These are phyloP conservation scores for Ashinkailepas kermadecensis DNA, from an alignment of 2,888 invertebrate species.

Conservation along the genomic window DNA sequence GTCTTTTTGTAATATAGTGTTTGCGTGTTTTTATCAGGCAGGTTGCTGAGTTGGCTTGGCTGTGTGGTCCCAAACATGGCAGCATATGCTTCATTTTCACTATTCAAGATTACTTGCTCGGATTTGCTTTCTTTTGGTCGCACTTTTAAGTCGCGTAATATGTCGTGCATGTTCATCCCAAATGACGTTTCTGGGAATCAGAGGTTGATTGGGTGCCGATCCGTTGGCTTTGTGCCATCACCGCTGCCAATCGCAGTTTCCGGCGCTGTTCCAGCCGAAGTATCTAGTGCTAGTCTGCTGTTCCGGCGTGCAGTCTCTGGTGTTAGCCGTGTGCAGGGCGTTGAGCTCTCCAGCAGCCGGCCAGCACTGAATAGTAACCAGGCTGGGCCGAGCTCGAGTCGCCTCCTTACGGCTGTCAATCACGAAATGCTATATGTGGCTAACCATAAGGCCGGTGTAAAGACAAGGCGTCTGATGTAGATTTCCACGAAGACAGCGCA, in stretches of 20 bases:
- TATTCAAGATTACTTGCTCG: not conserved
- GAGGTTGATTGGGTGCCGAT: too few relatives aligned
- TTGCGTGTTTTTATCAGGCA: too few relatives aligned
- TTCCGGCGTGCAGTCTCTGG: not conserved
- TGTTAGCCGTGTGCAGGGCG: not conserved
- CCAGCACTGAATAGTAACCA: not conserved
- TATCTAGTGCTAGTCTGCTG: not conserved
- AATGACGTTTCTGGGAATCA: too few relatives aligned
- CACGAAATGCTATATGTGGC: not conserved
- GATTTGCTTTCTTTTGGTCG: not conserved
- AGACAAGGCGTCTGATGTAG: not conserved
- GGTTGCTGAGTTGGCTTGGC: too few relatives aligned
- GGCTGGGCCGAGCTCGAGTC: not conserved
- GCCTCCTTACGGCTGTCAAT: not conserved
- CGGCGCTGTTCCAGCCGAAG: not conserved
- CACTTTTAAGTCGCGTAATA: too few relatives aligned
- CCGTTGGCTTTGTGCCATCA: not conserved
- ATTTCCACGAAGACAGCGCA: not conserved
- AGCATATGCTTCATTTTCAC: not conserved
- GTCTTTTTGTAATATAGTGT: too few relatives aligned
- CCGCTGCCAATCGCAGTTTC: not conserved
- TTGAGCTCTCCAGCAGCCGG: not conserved
- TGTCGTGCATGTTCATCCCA: too few relatives aligned
- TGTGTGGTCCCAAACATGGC: not conserved
- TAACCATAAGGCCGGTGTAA: not conserved